Evolutionary conservation across 2,888 invertebrate species (phyloP).

Genomic region (Drosophila nr. perissopoda): DNA sequence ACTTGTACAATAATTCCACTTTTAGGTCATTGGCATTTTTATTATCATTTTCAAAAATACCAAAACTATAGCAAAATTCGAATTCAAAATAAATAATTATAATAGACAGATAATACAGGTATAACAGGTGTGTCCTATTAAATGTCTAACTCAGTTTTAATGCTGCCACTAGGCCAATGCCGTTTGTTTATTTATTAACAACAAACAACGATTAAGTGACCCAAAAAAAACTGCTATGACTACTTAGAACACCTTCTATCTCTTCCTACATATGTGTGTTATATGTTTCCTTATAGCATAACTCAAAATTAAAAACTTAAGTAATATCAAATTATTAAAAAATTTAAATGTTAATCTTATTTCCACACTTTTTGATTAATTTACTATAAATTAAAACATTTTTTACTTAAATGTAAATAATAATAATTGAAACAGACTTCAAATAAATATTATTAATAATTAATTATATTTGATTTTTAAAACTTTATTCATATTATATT

Average conservation of each 20-base stretch:
- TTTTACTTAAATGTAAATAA: neutral
- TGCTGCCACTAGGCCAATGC: neutral
- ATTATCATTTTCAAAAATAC: too few relatives aligned
- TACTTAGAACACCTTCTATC: neutral
- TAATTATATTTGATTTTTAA: neutral
- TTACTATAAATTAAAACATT: neutral
- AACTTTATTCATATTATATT: neutral
- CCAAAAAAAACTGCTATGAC: neutral
- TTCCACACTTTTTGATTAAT: neutral
- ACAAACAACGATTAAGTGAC: neutral
- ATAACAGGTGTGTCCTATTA: neutral
- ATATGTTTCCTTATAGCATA: neutral
- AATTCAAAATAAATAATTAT: neutral
- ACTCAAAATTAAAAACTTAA: accelerated
- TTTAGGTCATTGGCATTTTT: neutral
- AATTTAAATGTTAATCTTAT: neutral
- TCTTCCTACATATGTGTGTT: neutral
- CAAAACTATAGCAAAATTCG: neutral
- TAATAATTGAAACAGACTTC: neutral
- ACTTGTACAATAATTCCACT: neutral
- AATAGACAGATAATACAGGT: neutral
- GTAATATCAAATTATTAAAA: neutral
- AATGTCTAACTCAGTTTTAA: neutral
- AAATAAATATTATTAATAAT: neutral
- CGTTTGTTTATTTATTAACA: constrained; percentile 2